phyloP scores from a whole-genome alignment of 2,888 invertebrate genomes.

The Anoncus sp. region DNA sequence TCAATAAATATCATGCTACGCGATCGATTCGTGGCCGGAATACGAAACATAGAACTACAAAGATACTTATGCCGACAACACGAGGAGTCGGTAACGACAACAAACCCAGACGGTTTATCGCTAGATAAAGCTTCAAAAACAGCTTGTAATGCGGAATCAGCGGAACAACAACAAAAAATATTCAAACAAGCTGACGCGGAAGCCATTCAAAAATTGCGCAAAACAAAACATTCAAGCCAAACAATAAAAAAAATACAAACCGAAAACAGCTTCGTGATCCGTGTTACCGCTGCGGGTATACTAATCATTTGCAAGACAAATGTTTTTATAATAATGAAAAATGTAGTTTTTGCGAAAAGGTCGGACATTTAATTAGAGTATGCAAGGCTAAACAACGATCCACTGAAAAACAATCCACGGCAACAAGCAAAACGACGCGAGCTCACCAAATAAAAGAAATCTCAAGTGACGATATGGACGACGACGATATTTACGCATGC shows the following conservation, averaged over 20 bases:
- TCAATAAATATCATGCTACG: too few species aligned
- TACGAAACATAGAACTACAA: constrained; percentile 49
- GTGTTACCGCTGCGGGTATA: constrained; percentile 49
- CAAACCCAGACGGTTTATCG: constrained; percentile 45
- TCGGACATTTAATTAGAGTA: constrained; percentile 23
- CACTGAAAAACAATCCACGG: constrained; percentile 14
- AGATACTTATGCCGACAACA: constrained; percentile 51
- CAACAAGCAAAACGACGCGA: constrained; percentile 13
- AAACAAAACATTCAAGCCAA: constrained; percentile 26
- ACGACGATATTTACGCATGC: constrained; percentile 31
- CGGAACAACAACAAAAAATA: constrained; percentile 44
- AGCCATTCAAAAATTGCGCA: constrained; percentile 29
- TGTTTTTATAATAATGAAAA: constrained; percentile 47
- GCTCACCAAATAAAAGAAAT: constrained; percentile 40
- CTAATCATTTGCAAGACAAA: constrained; percentile 40
- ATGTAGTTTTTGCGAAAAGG: constrained; percentile 40
- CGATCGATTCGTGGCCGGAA: constrained; percentile 13
- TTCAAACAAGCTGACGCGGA: constrained; percentile 20
- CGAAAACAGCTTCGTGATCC: constrained; percentile 14
- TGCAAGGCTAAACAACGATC: constrained; percentile 32
- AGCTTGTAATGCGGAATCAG: constrained; percentile 37
- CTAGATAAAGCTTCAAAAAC: constrained; percentile 44
- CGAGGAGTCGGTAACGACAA: constrained; percentile 37
- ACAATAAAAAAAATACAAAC: constrained; percentile 28
- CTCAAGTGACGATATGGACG: constrained; percentile 15